phyloP scores from a whole-genome alignment of 2,113 vertebrate genomes.

The Sinosuthora webbiana region DNA sequence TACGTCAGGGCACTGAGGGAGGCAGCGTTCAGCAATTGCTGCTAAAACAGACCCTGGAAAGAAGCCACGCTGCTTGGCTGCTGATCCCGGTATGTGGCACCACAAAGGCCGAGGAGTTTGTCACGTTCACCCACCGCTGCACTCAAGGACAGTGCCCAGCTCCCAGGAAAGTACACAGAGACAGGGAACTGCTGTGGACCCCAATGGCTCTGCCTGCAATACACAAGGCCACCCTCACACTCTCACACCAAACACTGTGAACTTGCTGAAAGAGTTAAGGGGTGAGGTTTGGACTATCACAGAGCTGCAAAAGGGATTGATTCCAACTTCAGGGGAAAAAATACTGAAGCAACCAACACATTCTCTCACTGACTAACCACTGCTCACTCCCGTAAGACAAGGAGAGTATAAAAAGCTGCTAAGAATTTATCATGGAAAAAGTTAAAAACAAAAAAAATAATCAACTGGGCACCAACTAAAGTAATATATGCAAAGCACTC shows the following conservation, averaged over 20 bases:
- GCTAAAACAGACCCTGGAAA: background rate
- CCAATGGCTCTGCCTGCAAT: fast-evolving
- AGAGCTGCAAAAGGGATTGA: background rate
- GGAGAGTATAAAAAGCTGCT: background rate
- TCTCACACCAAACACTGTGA: background rate
- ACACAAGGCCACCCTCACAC: background rate
- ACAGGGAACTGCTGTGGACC: background rate
- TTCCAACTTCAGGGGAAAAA: background rate
- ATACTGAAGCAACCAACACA: background rate
- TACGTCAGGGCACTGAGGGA: background rate
- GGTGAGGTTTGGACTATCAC: background rate
- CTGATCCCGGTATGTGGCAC: fast-evolving
- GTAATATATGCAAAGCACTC: background rate
- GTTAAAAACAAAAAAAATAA: background rate
- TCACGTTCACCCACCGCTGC: background rate
- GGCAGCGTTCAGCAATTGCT: background rate
- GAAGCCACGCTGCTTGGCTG: background rate
- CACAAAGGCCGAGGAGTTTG: background rate
- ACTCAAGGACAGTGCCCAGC: background rate
- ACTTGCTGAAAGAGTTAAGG: background rate
- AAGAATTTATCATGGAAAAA: background rate
- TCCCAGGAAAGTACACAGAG: background rate
- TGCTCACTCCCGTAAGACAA: background rate
- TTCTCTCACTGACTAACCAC: background rate
- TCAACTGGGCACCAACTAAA: background rate